phyloP scores from a whole-genome alignment of 92 coral and sea anemone genomes.

The Paramuricea clavata region DNA sequence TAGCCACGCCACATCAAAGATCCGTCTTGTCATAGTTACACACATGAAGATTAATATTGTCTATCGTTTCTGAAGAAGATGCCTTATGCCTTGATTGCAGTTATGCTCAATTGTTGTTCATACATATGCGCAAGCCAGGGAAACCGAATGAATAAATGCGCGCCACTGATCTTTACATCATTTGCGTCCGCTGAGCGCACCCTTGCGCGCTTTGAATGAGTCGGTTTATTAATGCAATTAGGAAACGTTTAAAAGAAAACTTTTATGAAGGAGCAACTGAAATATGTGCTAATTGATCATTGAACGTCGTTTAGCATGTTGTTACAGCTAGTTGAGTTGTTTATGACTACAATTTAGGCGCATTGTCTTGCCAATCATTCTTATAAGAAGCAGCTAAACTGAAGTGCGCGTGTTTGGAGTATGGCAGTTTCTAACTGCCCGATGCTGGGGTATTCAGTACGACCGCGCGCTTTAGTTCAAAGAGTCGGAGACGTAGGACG shows the following conservation, averaged over 20 bases:
- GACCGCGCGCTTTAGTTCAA: not conserved
- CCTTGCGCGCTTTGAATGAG: constrained; percentile 6
- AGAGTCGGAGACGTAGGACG: not conserved
- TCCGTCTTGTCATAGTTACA: constrained; percentile 15
- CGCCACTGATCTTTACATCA: not conserved
- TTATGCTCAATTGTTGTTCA: not conserved
- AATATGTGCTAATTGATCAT: constrained; percentile 53
- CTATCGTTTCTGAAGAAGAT: not conserved
- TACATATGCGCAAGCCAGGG: not conserved
- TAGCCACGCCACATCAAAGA: constrained; percentile 12
- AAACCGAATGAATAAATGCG: not conserved
- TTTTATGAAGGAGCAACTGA: constrained; percentile 42
- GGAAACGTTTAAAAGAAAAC: constrained; percentile 53
- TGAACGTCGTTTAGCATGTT: constrained; percentile 53
- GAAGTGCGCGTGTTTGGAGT: not conserved
- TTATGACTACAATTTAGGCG: constrained; percentile 17
- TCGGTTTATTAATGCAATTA: constrained; percentile 43
- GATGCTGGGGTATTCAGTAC: not conserved
- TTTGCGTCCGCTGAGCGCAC: not conserved
- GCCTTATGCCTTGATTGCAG: not conserved
- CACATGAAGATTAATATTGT: not conserved
- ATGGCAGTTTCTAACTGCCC: not conserved
- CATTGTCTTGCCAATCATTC: constrained; percentile 33
- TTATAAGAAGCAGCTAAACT: not conserved
- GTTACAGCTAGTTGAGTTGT: constrained; percentile 34